phyloP scores from a whole-genome alignment of 2,888 invertebrate species.

The Venusia cambrica region DNA sequence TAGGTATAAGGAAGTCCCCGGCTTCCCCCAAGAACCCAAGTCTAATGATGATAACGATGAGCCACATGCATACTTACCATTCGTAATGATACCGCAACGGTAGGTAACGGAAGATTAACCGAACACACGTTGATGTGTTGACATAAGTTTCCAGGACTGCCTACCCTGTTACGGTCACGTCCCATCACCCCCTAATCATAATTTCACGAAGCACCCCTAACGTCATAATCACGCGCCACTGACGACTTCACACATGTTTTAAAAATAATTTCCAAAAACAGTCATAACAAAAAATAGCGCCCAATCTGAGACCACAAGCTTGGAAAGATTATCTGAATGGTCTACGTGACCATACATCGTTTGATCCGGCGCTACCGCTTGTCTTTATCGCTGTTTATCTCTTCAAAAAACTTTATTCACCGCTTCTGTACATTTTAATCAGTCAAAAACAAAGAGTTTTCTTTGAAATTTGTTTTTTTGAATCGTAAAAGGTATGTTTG shows the following conservation, averaged over 20 bases:
- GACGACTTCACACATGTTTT: constrained; percentile 56
- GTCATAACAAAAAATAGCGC: constrained; percentile 65
- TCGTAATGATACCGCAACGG: too few relatives aligned
- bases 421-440: constrained; percentile 77
- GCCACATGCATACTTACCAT: too few relatives aligned
- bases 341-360: constrained; percentile 62
- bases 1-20: too few relatives aligned
- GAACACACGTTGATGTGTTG: too few relatives aligned
- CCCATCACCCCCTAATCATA: constrained; percentile 43
- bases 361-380: constrained; percentile 66
- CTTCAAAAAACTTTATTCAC: constrained; percentile 58
- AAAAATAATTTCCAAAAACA: constrained; percentile 64
- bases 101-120: too few relatives aligned
- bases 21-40: too few relatives aligned
- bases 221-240: constrained; percentile 53
- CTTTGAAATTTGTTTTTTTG: constrained; percentile 67
- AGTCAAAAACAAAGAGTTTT: constrained; percentile 60
- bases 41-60: too few relatives aligned
- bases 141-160: too few relatives aligned
- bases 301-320: constrained; percentile 47
- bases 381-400: constrained; percentile 63
- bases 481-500: constrained; percentile 60
- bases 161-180: constrained; percentile 45
- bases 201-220: constrained; percentile 52
- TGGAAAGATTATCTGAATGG: constrained; percentile 62